Evolutionary conservation across 2,888 invertebrate species (phyloP).

Genomic region (Nebria salina): DNA sequence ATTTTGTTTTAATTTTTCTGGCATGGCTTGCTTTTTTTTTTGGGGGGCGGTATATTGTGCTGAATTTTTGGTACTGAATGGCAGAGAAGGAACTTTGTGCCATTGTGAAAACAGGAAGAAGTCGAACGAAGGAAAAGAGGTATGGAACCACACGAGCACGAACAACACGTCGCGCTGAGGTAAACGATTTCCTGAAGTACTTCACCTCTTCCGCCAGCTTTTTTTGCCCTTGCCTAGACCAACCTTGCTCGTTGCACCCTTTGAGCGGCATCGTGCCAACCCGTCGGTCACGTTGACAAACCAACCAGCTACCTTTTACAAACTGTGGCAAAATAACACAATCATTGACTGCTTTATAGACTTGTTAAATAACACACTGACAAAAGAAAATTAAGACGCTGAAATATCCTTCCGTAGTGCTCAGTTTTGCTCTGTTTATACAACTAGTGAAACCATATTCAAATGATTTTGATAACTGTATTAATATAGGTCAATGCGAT

Average conservation of each 20-base stretch:
- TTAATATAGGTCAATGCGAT: neutral
- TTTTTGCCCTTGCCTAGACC: neutral
- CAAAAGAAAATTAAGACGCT: neutral
- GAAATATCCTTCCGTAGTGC: neutral
- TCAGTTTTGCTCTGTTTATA: too few relatives aligned
- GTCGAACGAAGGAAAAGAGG: slow-evolving; percentile 8
- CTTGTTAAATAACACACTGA: neutral
- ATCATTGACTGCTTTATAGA: neutral
- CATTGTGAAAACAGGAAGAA: slow-evolving; percentile 3
- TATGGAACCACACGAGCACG: slow-evolving; percentile 26
- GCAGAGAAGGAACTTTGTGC: neutral
- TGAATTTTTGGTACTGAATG: neutral
- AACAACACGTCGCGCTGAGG: slow-evolving; percentile 29
- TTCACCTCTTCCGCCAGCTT: neutral
- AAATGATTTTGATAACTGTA: neutral
- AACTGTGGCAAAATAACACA: neutral
- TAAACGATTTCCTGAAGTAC: slow-evolving; percentile 39
- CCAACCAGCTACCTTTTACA: neutral
- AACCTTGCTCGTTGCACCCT: neutral
- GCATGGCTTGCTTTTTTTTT: neutral
- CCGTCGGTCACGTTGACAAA: neutral
- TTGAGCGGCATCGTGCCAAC: neutral
- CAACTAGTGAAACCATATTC: too few relatives aligned
- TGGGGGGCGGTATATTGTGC: neutral
- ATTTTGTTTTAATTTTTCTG: too few relatives aligned